Conservation (phyloP, 2,888 invertebrate genomes). For the Athalia cordata region DNA sequence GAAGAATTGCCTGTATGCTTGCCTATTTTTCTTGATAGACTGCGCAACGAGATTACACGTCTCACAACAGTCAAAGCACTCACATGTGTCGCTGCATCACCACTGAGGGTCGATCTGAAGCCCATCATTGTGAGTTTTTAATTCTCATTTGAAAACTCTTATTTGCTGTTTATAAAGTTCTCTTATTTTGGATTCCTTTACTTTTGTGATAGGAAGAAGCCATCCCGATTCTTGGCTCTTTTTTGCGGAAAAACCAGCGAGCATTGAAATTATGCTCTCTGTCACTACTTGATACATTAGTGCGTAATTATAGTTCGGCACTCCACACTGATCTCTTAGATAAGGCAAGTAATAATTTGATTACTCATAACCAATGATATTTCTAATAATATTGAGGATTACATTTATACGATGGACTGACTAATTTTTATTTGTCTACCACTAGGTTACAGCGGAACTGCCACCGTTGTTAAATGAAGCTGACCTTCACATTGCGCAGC, state of each 20-base stretch:
- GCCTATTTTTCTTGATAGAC: slow-evolving; percentile 95
- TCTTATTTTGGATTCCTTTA: slow-evolving; percentile 14
- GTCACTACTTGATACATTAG: slow-evolving; percentile 91
- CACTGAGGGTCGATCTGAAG: slow-evolving; percentile 87
- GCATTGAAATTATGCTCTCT: slow-evolving; percentile 94
- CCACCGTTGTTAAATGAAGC: slow-evolving; percentile 94
- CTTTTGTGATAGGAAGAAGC: slow-evolving; percentile 81
- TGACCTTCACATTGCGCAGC: slow-evolving; percentile 97
- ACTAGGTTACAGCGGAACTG: slow-evolving; percentile 88
- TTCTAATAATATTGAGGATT: not conserved
- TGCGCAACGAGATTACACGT: slow-evolving; percentile 97
- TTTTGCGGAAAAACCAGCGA: slow-evolving; percentile 96
- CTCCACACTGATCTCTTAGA: slow-evolving; percentile 84
- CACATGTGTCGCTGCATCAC: slow-evolving; percentile 94
- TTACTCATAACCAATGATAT: not conserved
- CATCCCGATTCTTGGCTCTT: slow-evolving; percentile 93
- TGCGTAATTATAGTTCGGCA: slow-evolving; percentile 88
- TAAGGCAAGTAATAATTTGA: slow-evolving; percentile 75
- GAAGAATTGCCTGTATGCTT: slow-evolving; percentile 89
- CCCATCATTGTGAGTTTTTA: slow-evolving; percentile 82
- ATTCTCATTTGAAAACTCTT: slow-evolving; percentile 41
- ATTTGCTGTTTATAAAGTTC: not conserved
- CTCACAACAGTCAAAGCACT: slow-evolving; percentile 97
- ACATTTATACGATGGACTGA: not conserved
- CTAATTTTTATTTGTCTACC: slow-evolving; percentile 30